Evolutionary conservation across 2,888 invertebrate genomes (phyloP), one percentile per base, ranked within the genome.

Genomic region (Pterostichus niger): DNA sequence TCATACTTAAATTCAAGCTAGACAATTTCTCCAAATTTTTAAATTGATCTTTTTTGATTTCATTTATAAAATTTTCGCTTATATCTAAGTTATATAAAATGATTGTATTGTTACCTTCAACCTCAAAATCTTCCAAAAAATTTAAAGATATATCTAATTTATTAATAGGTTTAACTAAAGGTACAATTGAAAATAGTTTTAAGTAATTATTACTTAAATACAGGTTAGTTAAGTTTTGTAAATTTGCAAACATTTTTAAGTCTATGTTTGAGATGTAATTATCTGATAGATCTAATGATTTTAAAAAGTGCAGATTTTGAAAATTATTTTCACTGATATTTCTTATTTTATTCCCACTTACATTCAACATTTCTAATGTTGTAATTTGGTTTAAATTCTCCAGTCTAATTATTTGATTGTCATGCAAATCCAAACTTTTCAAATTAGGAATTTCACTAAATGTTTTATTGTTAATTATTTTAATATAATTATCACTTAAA

Each of bases 191-290:
- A 79, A 95, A 87, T 15, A 91, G 88, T 6, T 91, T 91, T 85
- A 95, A 93, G 85, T 92, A 92, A 87, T 95, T 95, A n/a, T 91
- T 91, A 86, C 91, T 92, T 84, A 96, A 90, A 86, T 93, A 93
- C 68, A 96, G 89, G 84, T 91, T 91, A 84, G 91, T 91, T 49
- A 95, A 89, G 87, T 93, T 93, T 64, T 89, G 90, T 80, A 95
- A 89, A 80, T 92, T 90, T 79, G 91, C 89, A 87, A 95, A 94
- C 82, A 93, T 91, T 85, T 46, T 17, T 17, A 11, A 10, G 11
- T 15, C 46, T 13, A 64, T 7, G 0, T 11, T 17, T 1, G 17
- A 4, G 44, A 71, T 6, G 15, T 13, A 15, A 44, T 71, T 71
- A 44, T 15, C 15, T 0, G 44, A 44, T 10, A 71, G 11, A 44